Percentiles rank a stretch among this genome's conserved stretches.
phyloP scores from a whole-genome alignment of 2,888 invertebrate species.

The Cantharis nigra region DNA sequence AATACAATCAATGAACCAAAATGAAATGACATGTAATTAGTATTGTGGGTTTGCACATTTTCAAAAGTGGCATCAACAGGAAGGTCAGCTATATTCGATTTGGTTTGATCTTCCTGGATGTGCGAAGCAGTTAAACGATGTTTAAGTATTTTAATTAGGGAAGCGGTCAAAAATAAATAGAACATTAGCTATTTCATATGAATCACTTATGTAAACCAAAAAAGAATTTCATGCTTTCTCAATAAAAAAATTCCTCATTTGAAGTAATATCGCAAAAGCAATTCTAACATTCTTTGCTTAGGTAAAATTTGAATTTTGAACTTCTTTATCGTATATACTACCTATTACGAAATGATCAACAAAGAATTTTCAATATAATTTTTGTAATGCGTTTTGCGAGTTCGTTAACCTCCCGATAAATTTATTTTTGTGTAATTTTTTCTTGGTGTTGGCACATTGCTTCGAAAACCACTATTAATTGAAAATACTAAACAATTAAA shows the following conservation, averaged over 20 bases:
- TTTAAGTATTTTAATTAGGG: slow-evolving; percentile 32
- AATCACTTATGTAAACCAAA: neutral
- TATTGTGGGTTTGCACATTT: neutral
- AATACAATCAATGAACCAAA: slow-evolving; percentile 34
- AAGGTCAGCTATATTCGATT: slow-evolving; percentile 19
- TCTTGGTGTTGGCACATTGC: neutral
- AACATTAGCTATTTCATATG: slow-evolving; percentile 1
- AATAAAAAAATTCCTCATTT: neutral
- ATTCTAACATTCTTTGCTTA: neutral
- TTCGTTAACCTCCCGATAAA: neutral
- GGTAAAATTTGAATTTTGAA: neutral
- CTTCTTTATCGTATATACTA: neutral
- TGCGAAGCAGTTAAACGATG: slow-evolving; percentile 23
- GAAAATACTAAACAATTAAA: neutral
- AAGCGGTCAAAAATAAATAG: slow-evolving; percentile 18
- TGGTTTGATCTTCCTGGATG: slow-evolving; percentile 30
- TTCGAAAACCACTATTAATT: neutral
- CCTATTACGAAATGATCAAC: neutral
- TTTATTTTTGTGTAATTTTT: neutral
- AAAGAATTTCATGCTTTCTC: neutral
- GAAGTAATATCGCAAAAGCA: neutral
- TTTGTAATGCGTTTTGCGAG: neutral
- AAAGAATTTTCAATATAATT: neutral
- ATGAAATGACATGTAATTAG: slow-evolving; percentile 14
- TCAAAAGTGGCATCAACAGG: slow-evolving; percentile 1